Conservation (phyloP, 2,888 invertebrate genomes). For the Agrilus cyanescens region DNA sequence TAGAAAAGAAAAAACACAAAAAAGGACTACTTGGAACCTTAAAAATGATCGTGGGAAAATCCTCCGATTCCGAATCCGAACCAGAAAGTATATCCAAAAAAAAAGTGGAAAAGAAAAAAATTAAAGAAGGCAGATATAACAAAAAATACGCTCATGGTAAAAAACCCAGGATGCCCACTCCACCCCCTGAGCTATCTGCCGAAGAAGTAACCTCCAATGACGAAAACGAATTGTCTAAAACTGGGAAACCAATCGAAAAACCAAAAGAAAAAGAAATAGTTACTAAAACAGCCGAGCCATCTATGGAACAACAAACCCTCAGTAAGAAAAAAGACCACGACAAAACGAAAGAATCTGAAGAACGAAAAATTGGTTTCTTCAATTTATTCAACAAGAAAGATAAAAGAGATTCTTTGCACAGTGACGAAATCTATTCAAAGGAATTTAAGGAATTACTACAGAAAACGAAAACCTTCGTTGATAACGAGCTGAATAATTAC, state of each 20-base stretch:
- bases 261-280: slow-evolving; percentile 26
- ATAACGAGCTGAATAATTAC: no score
- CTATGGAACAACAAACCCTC: slow-evolving; percentile 16
- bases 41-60: slow-evolving; percentile 32
- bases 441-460: no score
- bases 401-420: no score
- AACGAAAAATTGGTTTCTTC: no score
- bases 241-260: slow-evolving; percentile 14
- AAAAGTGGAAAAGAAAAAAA: slow-evolving; percentile 21
- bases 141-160: slow-evolving; percentile 4
- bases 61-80: slow-evolving; percentile 32
- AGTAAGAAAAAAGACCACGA: background rate
- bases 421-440: no score
- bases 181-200: slow-evolving; percentile 9
- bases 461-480: no score
- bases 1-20: slow-evolving; percentile 29
- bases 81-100: slow-evolving; percentile 31
- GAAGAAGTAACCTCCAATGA: slow-evolving; percentile 13
- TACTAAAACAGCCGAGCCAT: slow-evolving; percentile 21
- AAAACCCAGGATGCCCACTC: slow-evolving; percentile 29
- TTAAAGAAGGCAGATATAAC: no score
- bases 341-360: no score
- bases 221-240: slow-evolving; percentile 10
- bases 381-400: no score
- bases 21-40: slow-evolving; percentile 32